Evolutionary conservation across 2,797 vertebrate species (phyloP).

Genomic region (Neopelma chrysocephalum): DNA sequence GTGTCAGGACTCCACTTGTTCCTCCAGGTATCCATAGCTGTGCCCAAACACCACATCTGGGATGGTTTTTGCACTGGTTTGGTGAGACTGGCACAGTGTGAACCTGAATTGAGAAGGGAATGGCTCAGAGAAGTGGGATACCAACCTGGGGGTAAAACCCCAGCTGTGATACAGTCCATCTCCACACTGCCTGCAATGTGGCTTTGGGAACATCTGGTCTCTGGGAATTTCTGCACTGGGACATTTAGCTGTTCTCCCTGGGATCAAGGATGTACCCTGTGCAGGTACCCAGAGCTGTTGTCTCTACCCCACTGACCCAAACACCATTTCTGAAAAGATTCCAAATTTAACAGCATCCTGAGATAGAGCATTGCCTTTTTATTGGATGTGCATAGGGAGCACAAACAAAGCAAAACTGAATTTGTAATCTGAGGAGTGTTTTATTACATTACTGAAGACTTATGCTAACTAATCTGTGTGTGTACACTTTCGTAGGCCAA

Average conservation of each 20-base stretch:
- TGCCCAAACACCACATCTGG: rapidly evolving
- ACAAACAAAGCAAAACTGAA: background rate
- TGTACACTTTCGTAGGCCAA: background rate
- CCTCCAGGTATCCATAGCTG: background rate
- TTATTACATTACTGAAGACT: background rate
- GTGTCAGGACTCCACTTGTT: background rate
- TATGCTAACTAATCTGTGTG: background rate
- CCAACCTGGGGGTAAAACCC: no score
- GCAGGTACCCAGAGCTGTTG: background rate
- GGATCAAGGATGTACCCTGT: background rate
- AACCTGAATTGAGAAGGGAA: background rate
- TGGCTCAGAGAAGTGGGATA: background rate
- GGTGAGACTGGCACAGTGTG: background rate
- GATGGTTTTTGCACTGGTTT: background rate
- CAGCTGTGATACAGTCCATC: rapidly evolving
- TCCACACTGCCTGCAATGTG: background rate
- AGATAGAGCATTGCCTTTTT: background rate
- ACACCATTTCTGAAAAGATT: background rate
- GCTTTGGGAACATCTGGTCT: background rate
- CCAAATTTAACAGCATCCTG: background rate
- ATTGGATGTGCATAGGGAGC: no score
- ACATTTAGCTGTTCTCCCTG: background rate
- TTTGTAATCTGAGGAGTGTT: background rate
- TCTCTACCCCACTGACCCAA: background rate
- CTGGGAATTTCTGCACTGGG: background rate